Conservation (phyloP, 2,797 vertebrate genomes). For the Catostomus latipinnis region DNA sequence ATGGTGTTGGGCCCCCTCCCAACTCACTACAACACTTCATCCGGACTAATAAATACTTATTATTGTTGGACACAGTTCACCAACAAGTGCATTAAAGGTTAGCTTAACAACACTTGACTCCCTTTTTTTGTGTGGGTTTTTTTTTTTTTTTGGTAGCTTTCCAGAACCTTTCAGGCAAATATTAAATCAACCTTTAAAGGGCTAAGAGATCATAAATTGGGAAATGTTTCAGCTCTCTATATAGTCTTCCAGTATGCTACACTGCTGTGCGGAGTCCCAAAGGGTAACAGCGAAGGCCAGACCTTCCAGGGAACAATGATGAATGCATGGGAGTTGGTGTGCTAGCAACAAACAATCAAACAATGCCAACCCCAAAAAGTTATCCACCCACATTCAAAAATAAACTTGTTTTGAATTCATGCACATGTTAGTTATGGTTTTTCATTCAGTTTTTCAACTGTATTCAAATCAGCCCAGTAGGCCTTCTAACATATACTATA, state of each 20-base stretch:
- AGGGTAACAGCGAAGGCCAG: conserved; percentile 58
- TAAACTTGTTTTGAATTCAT: conserved; percentile 50
- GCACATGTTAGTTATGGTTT: not conserved
- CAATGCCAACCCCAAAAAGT: conserved; percentile 61
- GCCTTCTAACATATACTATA: not conserved
- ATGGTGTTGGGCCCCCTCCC: conserved; percentile 3
- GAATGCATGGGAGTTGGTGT: conserved; percentile 58
- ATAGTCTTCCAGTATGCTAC: conserved; percentile 53
- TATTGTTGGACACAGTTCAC: conserved; percentile 63
- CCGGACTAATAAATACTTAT: conserved; percentile 60
- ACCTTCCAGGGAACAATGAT: conserved; percentile 63
- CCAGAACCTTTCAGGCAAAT: conserved; percentile 64
- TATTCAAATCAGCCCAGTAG: conserved; percentile 5
- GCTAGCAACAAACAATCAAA: conserved; percentile 63
- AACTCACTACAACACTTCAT: conserved; percentile 6
- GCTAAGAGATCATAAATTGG: conserved; percentile 64
- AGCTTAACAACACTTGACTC: conserved; percentile 59
- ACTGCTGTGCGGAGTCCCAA: conserved; percentile 55
- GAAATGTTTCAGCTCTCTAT: conserved; percentile 57
- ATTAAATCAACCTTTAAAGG: conserved; percentile 67
- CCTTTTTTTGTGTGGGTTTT: conserved; percentile 18
- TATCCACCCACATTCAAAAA: conserved; percentile 58
- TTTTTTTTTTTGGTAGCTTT: conserved; percentile 53
- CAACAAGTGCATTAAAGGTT: conserved; percentile 62
- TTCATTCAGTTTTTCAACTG: conserved; percentile 36